Evolutionary conservation across 2,797 vertebrate species (phyloP), one percentile per base, ranked within the genome.

Genomic region (Aphelocoma californica): DNA sequence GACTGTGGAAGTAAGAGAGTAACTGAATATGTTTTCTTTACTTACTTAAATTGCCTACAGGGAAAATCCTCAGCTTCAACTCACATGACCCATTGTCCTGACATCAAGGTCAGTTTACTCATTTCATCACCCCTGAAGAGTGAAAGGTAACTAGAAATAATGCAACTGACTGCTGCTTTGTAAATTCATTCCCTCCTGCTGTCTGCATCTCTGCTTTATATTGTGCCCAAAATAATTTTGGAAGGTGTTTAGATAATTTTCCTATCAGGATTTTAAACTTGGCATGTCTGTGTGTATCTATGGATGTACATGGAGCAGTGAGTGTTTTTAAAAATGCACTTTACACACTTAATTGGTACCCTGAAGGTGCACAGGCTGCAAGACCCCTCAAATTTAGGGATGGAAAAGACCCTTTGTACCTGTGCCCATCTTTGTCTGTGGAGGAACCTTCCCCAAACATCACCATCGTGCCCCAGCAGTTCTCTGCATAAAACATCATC

Each of bases 11-110:
- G 28, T 54, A 67, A 54, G 79, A 58, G 45, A 66, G 56, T 32
- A 81, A 94, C 36, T 51, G 48, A 51, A 32, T 88, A 62, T 77
- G 13, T 62, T 95, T 92, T 91, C 78, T 94, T 82, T 77, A 42
- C 47, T 71, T 90, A 70, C 42, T 80, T 87, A 81, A 93, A 85
- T 64, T 80, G 78, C 71, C 90, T 60, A 10, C 26, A 50, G 78
- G 78, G 67, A 73, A 92, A 93, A 90, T 82, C 44, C 25, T 90
- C 54, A 67, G 51, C 66, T 88, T 75, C 81, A 60, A 72, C 84
- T 81, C 38, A 64, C 81, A 14, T 20, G 51, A 77, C 60, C 83
- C 86, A 64, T 45, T 82, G 83, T 78, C 81, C 81, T 88, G 73
- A 65, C 64, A 48, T 3, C 19, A n/a, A 84, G 73, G 86, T 95